Evolutionary conservation across 1,140 invertebrate genomes (phyloP).

Genomic region (Solenopsis invicta): DNA sequence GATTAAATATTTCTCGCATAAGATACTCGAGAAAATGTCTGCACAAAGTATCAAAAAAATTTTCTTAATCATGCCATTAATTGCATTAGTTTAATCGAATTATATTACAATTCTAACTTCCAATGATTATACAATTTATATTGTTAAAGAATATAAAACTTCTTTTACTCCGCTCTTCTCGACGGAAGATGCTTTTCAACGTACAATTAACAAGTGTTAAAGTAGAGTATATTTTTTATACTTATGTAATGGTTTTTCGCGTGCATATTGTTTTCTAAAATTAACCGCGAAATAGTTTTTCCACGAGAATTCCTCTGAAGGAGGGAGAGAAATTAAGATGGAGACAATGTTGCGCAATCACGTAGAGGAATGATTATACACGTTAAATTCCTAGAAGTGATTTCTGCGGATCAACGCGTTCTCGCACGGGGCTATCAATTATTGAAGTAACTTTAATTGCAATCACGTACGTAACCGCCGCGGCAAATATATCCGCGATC

Average conservation of each 20-base stretch:
- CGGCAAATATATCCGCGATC: conserved; percentile 57
- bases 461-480: conserved; percentile 42
- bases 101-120: conserved; percentile 8
- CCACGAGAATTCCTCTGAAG: not conserved
- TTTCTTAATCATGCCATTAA: not conserved
- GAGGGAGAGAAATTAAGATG: not conserved
- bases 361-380: conserved; percentile 21
- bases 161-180: not conserved
- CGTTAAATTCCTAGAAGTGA: conserved; percentile 54
- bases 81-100: not conserved
- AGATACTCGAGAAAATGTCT: not conserved
- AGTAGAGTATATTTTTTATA: not conserved
- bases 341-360: conserved; percentile 33
- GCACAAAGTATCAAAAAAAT: not conserved
- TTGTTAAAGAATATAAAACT: not conserved
- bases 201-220: not conserved
- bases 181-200: not conserved
- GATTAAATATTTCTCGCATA: conserved; percentile 13
- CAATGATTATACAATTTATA: not conserved
- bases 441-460: conserved; percentile 66
- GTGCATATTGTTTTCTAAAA: not conserved
- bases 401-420: conserved; percentile 57
- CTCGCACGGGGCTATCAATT: conserved; percentile 50
- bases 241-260: not conserved
- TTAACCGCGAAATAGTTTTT: not conserved